Base-by-base conservation (phyloP, 1,140 invertebrate genomes). In the Pseudomyrmex flavicornis region DNA sequence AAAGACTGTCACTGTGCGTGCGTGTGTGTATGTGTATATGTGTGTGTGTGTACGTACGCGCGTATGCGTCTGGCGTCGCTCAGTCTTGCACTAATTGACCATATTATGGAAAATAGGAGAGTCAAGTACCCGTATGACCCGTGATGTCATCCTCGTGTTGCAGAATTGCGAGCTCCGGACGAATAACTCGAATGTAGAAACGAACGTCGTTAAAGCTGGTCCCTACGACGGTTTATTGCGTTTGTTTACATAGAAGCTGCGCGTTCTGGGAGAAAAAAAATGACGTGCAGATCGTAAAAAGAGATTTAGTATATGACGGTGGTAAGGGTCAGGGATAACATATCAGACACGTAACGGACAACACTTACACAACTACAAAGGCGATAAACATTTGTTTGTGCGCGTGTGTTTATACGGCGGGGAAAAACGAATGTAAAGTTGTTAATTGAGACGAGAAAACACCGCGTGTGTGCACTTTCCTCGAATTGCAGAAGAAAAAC, bases 91-190 rank as follows among this genome's bases (percentile, higher is more conserved):
- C 87, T 89, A 91, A 91, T 91, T 91, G 90, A 88, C 88, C 88
- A 87, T 86, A 91, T 89, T 91, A 91, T 91, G 90, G 86, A 91
- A 90, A 90, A 86, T 86, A 88, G 88, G 68, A 82, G 83, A 89
- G 88, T 91, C 86, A 91, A 91, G 82, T 91, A 90, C 35, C n/a
- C 74, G 65, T 62, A 20, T 44, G 86, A 87, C 82, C 88, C 76
- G 70, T 91, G 90, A 91, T 91, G 90, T 91, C 90, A 91, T 87
- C 90, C 84, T 69, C 62, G 65, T 44, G 59, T 88, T 85, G 80
- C 80, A 80, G 54, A 83, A 73, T 46, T 62, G 20, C 58, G 80
- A 48, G 66, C 22, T 76, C 52, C 56, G 35, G 48, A 50, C 52
- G 13, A 13, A 62, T 35, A 52, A 17, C 26, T 15, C 10, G 83